A percentile compares a stretch with the other conserved stretches of the same genome.
phyloP scores from a whole-genome alignment of 2,797 vertebrate species.

The Sebastes cheni region DNA sequence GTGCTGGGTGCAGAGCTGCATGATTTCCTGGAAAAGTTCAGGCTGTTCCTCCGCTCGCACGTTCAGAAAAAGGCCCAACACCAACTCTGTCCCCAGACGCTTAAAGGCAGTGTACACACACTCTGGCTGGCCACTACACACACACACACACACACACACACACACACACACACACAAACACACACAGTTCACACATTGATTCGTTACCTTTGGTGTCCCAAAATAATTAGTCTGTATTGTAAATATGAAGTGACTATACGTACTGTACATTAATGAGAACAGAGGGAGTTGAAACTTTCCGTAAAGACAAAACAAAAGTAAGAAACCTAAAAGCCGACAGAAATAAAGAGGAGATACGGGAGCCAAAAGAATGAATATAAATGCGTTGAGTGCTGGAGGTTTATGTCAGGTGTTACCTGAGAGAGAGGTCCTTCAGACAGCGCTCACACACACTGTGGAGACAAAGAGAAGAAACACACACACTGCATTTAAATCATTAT shows the following conservation, averaged over 20 bases:
- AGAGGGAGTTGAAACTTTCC: background rate
- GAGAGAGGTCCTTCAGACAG: slow-evolving; percentile 68
- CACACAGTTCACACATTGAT: background rate
- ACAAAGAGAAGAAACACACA: slow-evolving; percentile 1
- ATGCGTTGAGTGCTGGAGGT: background rate
- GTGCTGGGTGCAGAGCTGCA: slow-evolving; percentile 74
- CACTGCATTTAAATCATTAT: background rate
- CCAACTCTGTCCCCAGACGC: slow-evolving; percentile 72
- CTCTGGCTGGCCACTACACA: slow-evolving; percentile 50
- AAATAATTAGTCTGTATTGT: background rate
- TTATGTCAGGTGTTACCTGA: slow-evolving; percentile 55
- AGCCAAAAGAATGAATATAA: no score
- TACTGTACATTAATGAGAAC: no score
- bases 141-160: background rate
- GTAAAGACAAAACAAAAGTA: background rate
- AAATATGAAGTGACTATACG: background rate
- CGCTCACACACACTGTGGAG: slow-evolving; percentile 69
- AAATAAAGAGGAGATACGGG: background rate
- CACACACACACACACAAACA: background rate
- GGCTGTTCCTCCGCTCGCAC: slow-evolving; percentile 68
- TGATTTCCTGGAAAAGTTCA: slow-evolving; percentile 69
- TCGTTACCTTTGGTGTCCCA: background rate
- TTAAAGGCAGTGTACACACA: slow-evolving; percentile 70
- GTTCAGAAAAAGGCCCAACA: slow-evolving; percentile 76
- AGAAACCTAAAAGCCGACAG: background rate